phyloP scores from a whole-genome alignment of 2,888 invertebrate genomes.

The Chouioia cunea region DNA sequence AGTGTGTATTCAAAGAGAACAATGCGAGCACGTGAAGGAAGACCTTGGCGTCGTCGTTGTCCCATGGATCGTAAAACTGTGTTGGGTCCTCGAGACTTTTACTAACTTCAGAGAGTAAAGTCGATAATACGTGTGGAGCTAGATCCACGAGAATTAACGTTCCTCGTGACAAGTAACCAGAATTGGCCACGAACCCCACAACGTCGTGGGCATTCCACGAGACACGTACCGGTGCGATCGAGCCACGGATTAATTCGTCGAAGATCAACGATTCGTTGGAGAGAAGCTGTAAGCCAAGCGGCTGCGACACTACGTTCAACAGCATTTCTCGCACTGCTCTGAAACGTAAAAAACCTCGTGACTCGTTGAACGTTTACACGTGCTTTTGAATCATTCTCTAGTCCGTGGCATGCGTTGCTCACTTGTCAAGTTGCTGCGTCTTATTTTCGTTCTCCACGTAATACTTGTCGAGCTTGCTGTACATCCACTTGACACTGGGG shows the following conservation, averaged over 20 bases:
- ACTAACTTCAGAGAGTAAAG: conserved; percentile 58
- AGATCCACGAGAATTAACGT: conserved; percentile 55
- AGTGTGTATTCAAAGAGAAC: conserved; percentile 62
- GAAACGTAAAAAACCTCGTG: conserved; percentile 18
- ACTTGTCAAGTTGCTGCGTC: conserved; percentile 62
- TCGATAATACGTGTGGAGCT: conserved; percentile 62
- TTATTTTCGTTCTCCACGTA: conserved; percentile 63
- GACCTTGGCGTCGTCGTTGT: conserved; percentile 52
- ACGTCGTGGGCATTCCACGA: conserved; percentile 62
- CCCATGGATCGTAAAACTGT: conserved; percentile 63
- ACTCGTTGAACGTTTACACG: too few relatives aligned
- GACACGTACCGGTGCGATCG: conserved; percentile 60
- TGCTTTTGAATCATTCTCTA: too few relatives aligned
- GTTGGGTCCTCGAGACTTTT: conserved; percentile 57
- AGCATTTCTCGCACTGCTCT: conserved; percentile 61
- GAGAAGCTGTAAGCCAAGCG: conserved; percentile 59
- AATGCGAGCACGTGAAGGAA: conserved; percentile 61
- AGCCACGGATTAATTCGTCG: conserved; percentile 62
- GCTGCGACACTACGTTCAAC: conserved; percentile 59
- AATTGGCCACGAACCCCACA: conserved; percentile 60
- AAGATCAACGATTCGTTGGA: conserved; percentile 57
- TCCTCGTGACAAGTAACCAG: conserved; percentile 58
- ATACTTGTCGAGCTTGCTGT: conserved; percentile 62
- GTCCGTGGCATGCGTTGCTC: too few relatives aligned
- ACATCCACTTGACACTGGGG: conserved; percentile 61